A percentile compares a stretch with the other conserved stretches of the same genome.
Evolutionary conservation across 2,888 invertebrate species (phyloP).

Genomic region (Nematopogon swammerdamellus): DNA sequence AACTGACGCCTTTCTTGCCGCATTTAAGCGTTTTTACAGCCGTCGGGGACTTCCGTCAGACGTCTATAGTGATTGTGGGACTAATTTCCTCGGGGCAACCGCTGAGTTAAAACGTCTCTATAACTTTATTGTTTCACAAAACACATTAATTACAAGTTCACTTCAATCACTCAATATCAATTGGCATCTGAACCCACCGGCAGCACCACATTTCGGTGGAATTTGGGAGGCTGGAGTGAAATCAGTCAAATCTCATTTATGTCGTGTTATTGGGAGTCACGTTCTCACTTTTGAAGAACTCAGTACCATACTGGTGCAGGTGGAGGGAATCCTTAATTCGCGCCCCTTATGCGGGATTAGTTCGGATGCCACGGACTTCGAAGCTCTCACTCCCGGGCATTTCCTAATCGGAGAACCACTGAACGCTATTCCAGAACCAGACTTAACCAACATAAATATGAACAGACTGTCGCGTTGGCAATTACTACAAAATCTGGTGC

Average conservation of each 20-base stretch:
- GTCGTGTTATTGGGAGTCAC: not conserved
- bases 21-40: constrained; percentile 13
- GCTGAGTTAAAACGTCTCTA: not conserved
- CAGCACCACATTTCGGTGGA: not conserved
- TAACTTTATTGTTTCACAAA: not conserved
- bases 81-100: constrained; percentile 9
- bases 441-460: too few relatives aligned
- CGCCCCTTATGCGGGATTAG: not conserved
- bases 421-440: too few relatives aligned
- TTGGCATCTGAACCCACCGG: not conserved
- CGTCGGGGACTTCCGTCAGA: constrained; percentile 7
- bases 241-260: not conserved
- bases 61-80: constrained; percentile 6
- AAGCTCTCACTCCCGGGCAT: not conserved
- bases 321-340: not conserved
- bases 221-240: not conserved
- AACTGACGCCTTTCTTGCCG: constrained; percentile 13
- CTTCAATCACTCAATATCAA: not conserved
- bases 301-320: not conserved
- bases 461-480: too few relatives aligned
- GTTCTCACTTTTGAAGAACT: not conserved
- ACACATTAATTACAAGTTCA: not conserved
- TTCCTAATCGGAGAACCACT: not conserved
- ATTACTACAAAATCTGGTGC: too few relatives aligned
- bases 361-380: not conserved